phyloP scores from a whole-genome alignment of 2,888 invertebrate species.

The Nomada ruficornis region DNA sequence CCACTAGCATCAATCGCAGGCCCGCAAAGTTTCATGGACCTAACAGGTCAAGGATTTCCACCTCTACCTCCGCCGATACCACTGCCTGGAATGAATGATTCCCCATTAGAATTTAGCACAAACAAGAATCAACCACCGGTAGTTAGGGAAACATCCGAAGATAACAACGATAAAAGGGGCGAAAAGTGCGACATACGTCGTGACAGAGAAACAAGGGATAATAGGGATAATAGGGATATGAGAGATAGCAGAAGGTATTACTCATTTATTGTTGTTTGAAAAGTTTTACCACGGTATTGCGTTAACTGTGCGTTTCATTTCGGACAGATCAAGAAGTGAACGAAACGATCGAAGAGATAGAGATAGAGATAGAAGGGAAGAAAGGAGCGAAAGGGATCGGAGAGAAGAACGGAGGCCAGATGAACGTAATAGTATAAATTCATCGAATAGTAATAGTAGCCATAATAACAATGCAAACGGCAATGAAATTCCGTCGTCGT shows the following conservation, averaged over 20 bases:
- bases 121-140: conserved; percentile 87
- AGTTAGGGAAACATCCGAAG: conserved; percentile 82
- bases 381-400: conserved; percentile 76
- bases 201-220: conserved; percentile 83
- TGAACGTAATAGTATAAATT: conserved; percentile 74
- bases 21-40: conserved; percentile 82
- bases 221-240: conserved; percentile 83
- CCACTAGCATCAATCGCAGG: conserved; percentile 79
- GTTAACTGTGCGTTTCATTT: not conserved
- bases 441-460: conserved; percentile 76
- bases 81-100: conserved; percentile 86
- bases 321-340: conserved; percentile 78
- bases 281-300: not conserved
- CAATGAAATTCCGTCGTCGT: conserved; percentile 74
- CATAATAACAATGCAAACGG: conserved; percentile 83
- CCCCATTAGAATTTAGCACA: conserved; percentile 87
- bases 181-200: conserved; percentile 82
- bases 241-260: conserved; percentile 83
- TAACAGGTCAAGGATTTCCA: conserved; percentile 82
- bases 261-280: not conserved
- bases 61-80: conserved; percentile 81
- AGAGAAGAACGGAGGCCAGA: conserved; percentile 83
- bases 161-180: conserved; percentile 76
- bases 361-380: conserved; percentile 82
- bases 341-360: conserved; percentile 84